Percentiles rank a stretch among this genome's conserved stretches.
Evolutionary conservation across 2,113 vertebrate species (phyloP).

Genomic region (Perca flavescens): DNA sequence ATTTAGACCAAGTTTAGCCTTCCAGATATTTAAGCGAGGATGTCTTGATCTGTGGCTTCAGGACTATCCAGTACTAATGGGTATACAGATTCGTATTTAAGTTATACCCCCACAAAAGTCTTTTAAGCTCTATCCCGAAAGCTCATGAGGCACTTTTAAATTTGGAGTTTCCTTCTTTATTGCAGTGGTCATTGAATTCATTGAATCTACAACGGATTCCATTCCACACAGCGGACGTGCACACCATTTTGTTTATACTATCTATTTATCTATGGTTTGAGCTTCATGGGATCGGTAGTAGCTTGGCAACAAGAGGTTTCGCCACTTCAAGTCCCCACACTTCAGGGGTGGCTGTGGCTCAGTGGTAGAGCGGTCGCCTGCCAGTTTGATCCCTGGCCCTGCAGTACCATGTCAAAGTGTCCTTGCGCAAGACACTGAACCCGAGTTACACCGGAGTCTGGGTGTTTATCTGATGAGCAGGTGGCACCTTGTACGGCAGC

Average conservation of each 20-base stretch:
- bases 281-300: no score
- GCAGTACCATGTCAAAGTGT: no score
- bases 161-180: background rate
- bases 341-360: no score
- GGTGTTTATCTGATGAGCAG: no score
- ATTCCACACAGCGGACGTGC: background rate
- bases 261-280: background rate
- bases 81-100: background rate
- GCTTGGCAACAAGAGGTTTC: no score
- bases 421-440: no score
- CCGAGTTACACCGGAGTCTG: no score
- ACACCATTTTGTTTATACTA: background rate
- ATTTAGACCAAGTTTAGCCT: conserved; percentile 15
- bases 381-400: no score
- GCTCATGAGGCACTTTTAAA: fast-evolving
- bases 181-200: background rate
- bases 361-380: no score
- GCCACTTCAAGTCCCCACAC: no score
- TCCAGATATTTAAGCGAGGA: background rate
- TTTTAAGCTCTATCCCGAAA: background rate
- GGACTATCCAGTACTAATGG: background rate
- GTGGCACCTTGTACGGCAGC: no score
- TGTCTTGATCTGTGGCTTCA: conserved; percentile 6
- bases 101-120: background rate
- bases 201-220: background rate